Percentiles rank a stretch among this genome's conserved stretches.
These are phyloP conservation scores for Drosophila lacteicornis DNA, from an alignment of 1,140 invertebrate genomes.

Conservation along the genomic window DNA sequence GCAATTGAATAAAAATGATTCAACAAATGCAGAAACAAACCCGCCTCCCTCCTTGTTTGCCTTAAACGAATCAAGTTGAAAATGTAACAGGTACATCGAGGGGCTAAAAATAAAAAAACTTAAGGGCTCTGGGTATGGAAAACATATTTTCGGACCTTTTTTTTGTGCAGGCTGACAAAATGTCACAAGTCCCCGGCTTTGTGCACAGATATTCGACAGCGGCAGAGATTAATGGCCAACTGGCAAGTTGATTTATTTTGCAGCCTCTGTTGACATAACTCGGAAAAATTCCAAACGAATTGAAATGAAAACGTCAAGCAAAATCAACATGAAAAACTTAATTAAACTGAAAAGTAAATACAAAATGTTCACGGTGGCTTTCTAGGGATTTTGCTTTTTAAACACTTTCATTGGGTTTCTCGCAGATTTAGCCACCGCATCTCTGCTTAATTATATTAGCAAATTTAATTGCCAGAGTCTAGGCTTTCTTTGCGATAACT, in stretches of 20 bases:
- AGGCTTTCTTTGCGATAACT: slow-evolving; percentile 23
- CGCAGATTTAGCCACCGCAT: not conserved
- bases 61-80: not conserved
- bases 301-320: not conserved
- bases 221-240: slow-evolving; percentile 15
- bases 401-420: slow-evolving; percentile 25
- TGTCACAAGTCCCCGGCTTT: not conserved
- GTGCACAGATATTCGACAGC: slow-evolving; percentile 1
- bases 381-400: not conserved
- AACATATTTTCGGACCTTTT: slow-evolving; percentile 16
- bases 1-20: slow-evolving; percentile 83
- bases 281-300: not conserved
- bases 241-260: slow-evolving; percentile 15
- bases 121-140: not conserved
- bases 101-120: slow-evolving; percentile 12
- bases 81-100: not conserved
- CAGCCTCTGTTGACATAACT: slow-evolving; percentile 11
- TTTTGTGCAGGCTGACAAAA: not conserved
- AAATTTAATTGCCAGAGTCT: slow-evolving; percentile 27
- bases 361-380: not conserved
- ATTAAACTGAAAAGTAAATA: not conserved
- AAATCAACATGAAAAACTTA: not conserved
- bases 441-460: slow-evolving; percentile 35
- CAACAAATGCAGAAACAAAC: slow-evolving; percentile 61
- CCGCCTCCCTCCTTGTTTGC: not conserved